Base-by-base conservation (phyloP, 2,888 invertebrate genomes). In the Eremobia ochroleuca region DNA sequence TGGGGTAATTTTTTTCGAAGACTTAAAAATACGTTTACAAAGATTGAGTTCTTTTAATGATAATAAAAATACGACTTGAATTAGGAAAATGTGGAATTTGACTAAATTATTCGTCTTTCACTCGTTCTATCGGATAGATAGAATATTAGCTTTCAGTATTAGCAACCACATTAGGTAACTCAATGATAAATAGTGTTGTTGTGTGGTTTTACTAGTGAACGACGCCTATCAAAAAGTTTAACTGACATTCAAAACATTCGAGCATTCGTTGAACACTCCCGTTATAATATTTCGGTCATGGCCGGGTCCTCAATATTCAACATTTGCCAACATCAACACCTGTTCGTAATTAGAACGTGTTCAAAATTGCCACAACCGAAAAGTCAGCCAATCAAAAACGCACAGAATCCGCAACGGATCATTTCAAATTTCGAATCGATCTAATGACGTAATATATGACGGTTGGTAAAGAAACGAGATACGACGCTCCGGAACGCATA, bases 391-490 rank as follows among this genome's bases (percentile, higher is more conserved):
- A 86, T 88, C 85, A 83, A 79, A 83, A 83, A 58, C 25, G 40
- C 64, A 65, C 75, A 72, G 82, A 87, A 81, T 73, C 78, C 79
- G 85, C 79, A 59, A 82, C 85, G 79, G 77, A 85, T 85, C 76
- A 85, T 86, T 83, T 83, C 59, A 70, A 88, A 86, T 81, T 88
- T 83, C 52, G 72, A 86, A 87, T 78, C 79, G 64, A 79, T 75
- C 65, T 82, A 85, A 81, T 87, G 91, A 88, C 90, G 90, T 93
- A 93, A 95, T 93, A 94, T 93, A 94, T 92, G 91, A 91, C 92
- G 91, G 91, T 93, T 91, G 88, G 89, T 91, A 85, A 90, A 88
- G 91, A 93, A 93, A 94, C 93, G 91, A 91, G 92, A 93, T 91
- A 92, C 91, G 74, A 89, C 49, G 70, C 83, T 77, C 77, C 87